Evolutionary conservation across 2,113 vertebrate genomes (phyloP), one percentile per base, ranked within the genome.

Genomic region (Antechinus stuartii): DNA sequence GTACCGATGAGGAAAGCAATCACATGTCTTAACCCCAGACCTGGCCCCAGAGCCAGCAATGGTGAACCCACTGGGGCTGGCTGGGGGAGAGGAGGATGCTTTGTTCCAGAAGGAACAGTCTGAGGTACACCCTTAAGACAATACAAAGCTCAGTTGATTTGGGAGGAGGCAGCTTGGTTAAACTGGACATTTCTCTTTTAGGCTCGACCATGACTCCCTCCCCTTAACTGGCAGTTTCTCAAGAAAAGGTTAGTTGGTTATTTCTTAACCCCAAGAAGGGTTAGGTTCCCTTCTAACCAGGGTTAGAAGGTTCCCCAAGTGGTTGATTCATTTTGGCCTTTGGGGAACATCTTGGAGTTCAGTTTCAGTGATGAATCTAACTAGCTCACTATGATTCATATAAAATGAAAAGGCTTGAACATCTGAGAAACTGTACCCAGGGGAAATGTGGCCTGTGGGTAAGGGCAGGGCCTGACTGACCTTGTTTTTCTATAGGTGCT

Each of bases 11-110:
- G 98, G 99, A 98, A 97, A 97, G 0, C 76, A 10, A 94, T 4
- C 97, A 96, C 68, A 11, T 0, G 98, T 99, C 99, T 99, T 99
- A 99, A 98, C 95, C 97, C 96, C 93, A 96, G 98, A 56, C 91
- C 84, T 26, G 89, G 98, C 11, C 54, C 98, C 98, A 99, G 99
- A 98, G 98, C 99, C 99, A 99, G 98, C 96, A 98, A 99, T 99
- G 99, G 98, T 99, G 98, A 98, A 99, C 99, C 99, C 99, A 99
- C 99, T 99, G 99, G 99, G 50, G 91, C 97, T 98, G 35, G 96
- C 98, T 94, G 97, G 97, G 96, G 97, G 98, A 42, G 97, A 98
- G 98, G 98, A 97, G 98, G 99, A 96, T 14, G 50, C 19, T 19
- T 49, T 56, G n/a, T 99, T 99, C 99, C 98, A 92, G 97, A 96